Conservation (phyloP, 1,140 invertebrate genomes). For the Andrena cerasifolii region DNA sequence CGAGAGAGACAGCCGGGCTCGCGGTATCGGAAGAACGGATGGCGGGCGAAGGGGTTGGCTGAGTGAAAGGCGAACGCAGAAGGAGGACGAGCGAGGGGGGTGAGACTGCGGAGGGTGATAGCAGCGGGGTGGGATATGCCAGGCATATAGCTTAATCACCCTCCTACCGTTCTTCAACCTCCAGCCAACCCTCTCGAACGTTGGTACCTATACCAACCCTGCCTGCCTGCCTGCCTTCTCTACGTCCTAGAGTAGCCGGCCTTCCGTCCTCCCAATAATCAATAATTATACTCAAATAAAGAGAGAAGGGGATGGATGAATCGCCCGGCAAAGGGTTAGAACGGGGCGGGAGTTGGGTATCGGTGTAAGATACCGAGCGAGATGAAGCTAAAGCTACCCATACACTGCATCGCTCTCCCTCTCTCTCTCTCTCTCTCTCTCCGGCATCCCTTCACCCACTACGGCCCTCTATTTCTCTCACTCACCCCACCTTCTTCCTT, state of each 20-base stretch:
- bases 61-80: conserved; percentile 66
- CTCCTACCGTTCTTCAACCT: conserved; percentile 79
- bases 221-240: conserved; percentile 72
- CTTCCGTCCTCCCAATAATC: conserved; percentile 82
- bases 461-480: conserved; percentile 55
- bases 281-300: conserved; percentile 83
- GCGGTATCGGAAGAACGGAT: conserved; percentile 72
- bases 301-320: conserved; percentile 79
- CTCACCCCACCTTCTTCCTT: conserved; percentile 62
- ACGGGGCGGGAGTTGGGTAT: conserved; percentile 71
- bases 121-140: conserved; percentile 76
- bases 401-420: conserved; percentile 64
- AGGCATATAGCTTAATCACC: conserved; percentile 83
- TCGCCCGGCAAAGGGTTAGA: conserved; percentile 77
- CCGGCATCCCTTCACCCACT: conserved; percentile 38
- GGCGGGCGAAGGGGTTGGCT: conserved; percentile 58
- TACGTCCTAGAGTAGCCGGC: conserved; percentile 80
- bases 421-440: conserved; percentile 61
- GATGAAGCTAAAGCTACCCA: conserved; percentile 71
- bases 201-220: conserved; percentile 75
- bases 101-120: conserved; percentile 71
- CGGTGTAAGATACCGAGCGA: conserved; percentile 75
- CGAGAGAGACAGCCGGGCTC: conserved; percentile 72
- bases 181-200: conserved; percentile 77
- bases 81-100: conserved; percentile 61